Evolutionary conservation across 2,797 vertebrate genomes (phyloP), one percentile per base, ranked within the genome.

Genomic region (Liparis tanakae): DNA sequence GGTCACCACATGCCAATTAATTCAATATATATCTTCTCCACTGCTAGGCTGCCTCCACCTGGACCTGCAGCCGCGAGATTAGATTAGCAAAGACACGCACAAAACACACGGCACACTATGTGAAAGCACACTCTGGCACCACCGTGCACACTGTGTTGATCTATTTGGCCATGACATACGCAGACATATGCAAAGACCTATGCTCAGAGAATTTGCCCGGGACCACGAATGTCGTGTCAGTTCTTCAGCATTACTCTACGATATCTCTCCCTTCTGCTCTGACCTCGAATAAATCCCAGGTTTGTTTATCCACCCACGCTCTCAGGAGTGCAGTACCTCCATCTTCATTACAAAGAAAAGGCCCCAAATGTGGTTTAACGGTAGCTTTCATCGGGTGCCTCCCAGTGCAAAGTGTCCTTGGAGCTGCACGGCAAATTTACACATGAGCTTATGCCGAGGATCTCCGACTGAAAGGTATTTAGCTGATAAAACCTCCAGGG

Each of bases 271-370:
- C 5, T 14, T 2, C 46, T 2, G 1, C 43, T 68, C 34, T 1
- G 10, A 67, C 59, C 33, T 64, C 7, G 50, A 69, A 71, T 20
- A 33, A 30, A 71, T 54, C 62, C 10, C 33, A 48, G 63, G 64
- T 84, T 69, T 82, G 57, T 83, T 87, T 87, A 76, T 78, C 57
- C 59, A 14, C 69, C 15, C 4, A 69, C 79, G 43, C 63, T 72
- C 81, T 86, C 81, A 70, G 64, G 54, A 74, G 69, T 61, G 48
- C 69, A 78, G 5, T 80, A 84, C 70, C 46, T 84, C 78, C 70
- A 43, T 90, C 84, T 88, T 82, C 83, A 88, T 90, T 87, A 88
- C 62, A 84, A 80, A 75, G 80, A 74, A 80, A 80, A 58, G 58
- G 46, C 77, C 70, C 68, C 39, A 71, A 88, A 86, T 77, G 76